Conservation (phyloP, 1,140 invertebrate species). For the Nebria ingens region DNA sequence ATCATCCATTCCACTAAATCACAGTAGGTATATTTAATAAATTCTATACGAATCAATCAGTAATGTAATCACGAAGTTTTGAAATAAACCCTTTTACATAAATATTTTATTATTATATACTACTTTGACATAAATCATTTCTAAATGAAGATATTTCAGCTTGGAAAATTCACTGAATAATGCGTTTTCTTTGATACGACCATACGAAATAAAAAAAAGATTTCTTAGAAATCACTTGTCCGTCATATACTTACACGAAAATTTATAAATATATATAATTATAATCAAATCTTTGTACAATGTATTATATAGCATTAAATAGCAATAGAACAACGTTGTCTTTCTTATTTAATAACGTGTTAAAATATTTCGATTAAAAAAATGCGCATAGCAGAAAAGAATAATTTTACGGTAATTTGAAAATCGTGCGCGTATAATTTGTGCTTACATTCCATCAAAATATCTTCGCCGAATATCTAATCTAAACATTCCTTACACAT, state of each 20-base stretch:
- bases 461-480: too few relatives aligned
- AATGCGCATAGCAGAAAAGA: not conserved
- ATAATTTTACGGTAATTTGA: conserved; percentile 2
- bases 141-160: not conserved
- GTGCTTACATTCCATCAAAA: too few relatives aligned
- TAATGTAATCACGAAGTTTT: not conserved
- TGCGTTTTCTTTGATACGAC: not conserved
- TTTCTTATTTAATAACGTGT: not conserved
- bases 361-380: not conserved
- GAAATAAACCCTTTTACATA: not conserved
- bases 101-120: not conserved
- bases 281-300: not conserved
- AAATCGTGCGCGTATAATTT: too few relatives aligned
- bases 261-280: too few relatives aligned
- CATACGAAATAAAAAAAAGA: not conserved
- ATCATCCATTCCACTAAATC: not conserved
- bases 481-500: too few relatives aligned
- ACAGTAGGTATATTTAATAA: not conserved
- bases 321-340: not conserved
- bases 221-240: not conserved
- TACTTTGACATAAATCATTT: too few relatives aligned
- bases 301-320: not conserved
- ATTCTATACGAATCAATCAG: not conserved
- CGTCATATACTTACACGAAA: too few relatives aligned
- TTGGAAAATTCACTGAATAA: not conserved